Conservation (phyloP, 2,888 invertebrate genomes). For the Andricus curvator region DNA sequence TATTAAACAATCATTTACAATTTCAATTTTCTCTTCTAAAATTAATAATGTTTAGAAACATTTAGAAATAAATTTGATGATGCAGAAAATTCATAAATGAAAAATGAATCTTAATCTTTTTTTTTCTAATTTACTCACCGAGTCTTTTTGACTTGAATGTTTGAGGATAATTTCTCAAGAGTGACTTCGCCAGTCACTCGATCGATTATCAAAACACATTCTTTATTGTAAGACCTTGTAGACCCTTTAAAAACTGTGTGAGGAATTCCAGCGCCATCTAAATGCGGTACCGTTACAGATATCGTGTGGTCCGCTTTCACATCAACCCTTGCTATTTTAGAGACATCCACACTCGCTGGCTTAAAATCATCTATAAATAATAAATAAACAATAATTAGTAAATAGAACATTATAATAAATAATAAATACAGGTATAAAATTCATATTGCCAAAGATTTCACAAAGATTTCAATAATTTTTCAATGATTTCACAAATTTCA, state of each 20-base stretch:
- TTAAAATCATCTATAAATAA: constrained; percentile 95
- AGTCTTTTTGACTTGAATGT: constrained; percentile 96
- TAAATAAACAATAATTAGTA: not conserved
- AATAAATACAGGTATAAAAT: too few species aligned
- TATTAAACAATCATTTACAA: too few species aligned
- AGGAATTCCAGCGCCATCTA: constrained; percentile 93
- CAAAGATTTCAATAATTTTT: too few species aligned
- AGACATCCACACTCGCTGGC: constrained; percentile 97
- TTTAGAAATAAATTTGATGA: too few species aligned
- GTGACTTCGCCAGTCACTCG: constrained; percentile 95
- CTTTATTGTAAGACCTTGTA: constrained; percentile 93
- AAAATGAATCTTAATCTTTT: too few species aligned
- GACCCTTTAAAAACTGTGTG: constrained; percentile 97
- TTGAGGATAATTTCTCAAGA: constrained; percentile 93
- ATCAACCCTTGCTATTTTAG: constrained; percentile 93
- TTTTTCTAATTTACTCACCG: constrained; percentile 80
- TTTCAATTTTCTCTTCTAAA: too few species aligned
- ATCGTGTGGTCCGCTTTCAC: constrained; percentile 94
- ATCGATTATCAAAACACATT: constrained; percentile 97
- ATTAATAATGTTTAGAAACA: too few species aligned
- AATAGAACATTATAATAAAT: too few species aligned
- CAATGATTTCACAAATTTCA: too few species aligned
- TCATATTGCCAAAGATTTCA: too few species aligned
- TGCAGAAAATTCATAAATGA: too few species aligned
- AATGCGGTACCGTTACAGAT: constrained; percentile 95